These are phyloP conservation scores for Rhabdornis inornatus DNA, from an alignment of 2,113 vertebrate species.

Conservation along the genomic window DNA sequence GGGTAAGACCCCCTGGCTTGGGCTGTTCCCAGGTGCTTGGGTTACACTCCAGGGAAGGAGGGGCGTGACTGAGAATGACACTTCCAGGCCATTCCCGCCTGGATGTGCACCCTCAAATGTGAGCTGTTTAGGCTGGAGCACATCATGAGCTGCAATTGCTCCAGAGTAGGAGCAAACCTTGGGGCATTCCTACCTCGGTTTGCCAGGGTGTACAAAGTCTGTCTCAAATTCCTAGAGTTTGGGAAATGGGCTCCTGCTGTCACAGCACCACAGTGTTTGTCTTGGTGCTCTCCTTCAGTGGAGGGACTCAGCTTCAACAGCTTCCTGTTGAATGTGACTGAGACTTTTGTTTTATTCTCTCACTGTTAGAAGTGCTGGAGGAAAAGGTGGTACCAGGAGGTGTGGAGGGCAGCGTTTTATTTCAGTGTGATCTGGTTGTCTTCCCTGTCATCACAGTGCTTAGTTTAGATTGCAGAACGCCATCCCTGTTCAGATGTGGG, in stretches of 20 bases:
- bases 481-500: background rate
- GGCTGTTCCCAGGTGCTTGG: accelerated
- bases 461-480: background rate
- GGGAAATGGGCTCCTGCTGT: background rate
- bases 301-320: background rate
- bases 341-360: background rate
- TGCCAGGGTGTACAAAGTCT: background rate
- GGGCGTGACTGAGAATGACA: background rate
- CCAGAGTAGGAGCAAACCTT: background rate
- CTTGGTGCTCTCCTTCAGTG: background rate
- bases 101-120: background rate
- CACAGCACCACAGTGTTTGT: background rate
- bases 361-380: background rate
- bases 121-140: background rate
- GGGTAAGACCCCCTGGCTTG: background rate
- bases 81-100: background rate
- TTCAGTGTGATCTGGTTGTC: background rate
- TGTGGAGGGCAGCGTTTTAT: background rate
- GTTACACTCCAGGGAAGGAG: background rate
- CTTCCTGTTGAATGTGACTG: background rate
- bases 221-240: background rate
- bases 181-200: accelerated
- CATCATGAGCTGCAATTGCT: background rate
- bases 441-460: background rate
- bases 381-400: background rate